These are phyloP conservation scores for Glareola pratincola DNA, from an alignment of 2,113 vertebrate species.

Conservation along the genomic window DNA sequence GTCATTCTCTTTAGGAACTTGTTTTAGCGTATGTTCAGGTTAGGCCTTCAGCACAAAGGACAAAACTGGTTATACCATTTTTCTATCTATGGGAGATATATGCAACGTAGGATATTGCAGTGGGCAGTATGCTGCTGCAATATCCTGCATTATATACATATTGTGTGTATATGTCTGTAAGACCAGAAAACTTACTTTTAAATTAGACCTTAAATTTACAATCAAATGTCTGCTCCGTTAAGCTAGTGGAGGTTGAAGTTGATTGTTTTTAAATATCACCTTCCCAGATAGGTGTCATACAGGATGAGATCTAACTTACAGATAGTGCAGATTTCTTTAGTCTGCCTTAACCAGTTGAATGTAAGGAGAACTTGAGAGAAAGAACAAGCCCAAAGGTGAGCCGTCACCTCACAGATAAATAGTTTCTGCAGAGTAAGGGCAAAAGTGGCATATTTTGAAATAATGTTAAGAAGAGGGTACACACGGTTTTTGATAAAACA, in stretches of 20 bases:
- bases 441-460: not conserved
- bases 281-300: not conserved
- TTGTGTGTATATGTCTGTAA: not conserved
- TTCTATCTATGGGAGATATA: accelerated
- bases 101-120: not conserved
- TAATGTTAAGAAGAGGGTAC: not conserved
- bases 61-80: not conserved
- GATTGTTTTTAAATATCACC: not conserved
- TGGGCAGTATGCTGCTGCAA: not conserved
- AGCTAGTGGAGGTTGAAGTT: not conserved
- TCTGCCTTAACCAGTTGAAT: not conserved
- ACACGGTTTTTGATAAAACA: not conserved
- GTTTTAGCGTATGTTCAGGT: not conserved
- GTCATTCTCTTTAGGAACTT: not conserved
- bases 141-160: not conserved
- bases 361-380: not conserved
- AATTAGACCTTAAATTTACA: not conserved
- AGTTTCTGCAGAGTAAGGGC: not conserved
- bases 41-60: not conserved
- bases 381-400: not conserved
- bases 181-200: not conserved
- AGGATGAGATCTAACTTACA: not conserved
- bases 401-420: not conserved
- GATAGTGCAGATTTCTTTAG: not conserved
- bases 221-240: not conserved